A percentile compares a stretch with the other conserved stretches of the same genome.
These are phyloP conservation scores for Cairina moschata DNA, from an alignment of 2,113 vertebrate species.

Conservation along the genomic window DNA sequence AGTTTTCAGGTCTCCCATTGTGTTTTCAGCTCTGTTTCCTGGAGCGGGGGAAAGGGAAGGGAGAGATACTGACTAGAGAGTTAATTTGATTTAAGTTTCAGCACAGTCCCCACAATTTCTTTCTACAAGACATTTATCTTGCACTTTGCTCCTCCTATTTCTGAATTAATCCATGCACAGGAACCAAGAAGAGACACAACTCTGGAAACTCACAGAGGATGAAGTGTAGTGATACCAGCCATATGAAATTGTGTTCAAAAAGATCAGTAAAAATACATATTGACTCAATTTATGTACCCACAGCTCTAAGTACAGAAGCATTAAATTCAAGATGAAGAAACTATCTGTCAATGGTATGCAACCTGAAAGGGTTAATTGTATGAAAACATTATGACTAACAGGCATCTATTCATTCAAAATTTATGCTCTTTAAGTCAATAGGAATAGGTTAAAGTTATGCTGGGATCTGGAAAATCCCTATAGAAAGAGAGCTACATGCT, in stretches of 20 bases:
- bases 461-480: background rate
- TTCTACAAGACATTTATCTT: background rate
- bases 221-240: background rate
- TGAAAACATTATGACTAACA: background rate
- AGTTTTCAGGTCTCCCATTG: background rate
- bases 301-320: background rate
- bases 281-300: background rate
- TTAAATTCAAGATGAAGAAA: background rate
- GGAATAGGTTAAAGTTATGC: background rate
- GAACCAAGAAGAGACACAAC: background rate
- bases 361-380: background rate
- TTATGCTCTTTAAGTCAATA: background rate
- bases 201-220: background rate
- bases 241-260: background rate
- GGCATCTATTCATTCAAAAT: background rate
- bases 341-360: background rate
- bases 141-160: background rate
- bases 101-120: background rate
- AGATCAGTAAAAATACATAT: background rate
- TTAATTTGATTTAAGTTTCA: background rate
- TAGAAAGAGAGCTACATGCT: background rate
- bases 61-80: background rate
- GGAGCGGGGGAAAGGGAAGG: background rate
- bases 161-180: background rate
- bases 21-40: constrained; percentile 7